Evolutionary conservation across 2,797 vertebrate genomes (phyloP).

Genomic region (Uromys caudimaculatus): DNA sequence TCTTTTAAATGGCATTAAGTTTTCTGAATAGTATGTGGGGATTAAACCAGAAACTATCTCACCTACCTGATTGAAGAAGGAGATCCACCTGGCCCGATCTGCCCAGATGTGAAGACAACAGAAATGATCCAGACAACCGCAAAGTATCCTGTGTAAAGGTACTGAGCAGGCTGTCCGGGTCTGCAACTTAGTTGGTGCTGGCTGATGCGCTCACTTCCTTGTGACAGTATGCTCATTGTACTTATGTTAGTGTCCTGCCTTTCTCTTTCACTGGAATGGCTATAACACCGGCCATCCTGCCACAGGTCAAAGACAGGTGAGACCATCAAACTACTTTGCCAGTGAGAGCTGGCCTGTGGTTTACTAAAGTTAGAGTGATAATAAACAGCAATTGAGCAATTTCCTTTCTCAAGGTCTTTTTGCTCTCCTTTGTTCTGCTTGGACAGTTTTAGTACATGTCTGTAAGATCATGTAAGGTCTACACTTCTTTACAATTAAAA

Average conservation of each 20-base stretch:
- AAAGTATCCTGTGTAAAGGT: neutral
- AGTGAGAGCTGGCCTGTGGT: neutral
- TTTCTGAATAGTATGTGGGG: neutral
- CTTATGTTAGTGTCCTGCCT: neutral
- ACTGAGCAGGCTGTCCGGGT: neutral
- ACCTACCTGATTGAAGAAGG: neutral
- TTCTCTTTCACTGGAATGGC: neutral
- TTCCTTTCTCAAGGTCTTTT: neutral
- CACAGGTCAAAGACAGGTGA: neutral
- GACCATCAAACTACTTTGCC: neutral
- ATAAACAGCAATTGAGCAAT: neutral
- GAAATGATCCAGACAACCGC: neutral
- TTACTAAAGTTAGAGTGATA: neutral
- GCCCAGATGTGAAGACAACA: neutral
- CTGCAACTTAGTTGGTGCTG: neutral
- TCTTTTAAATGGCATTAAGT: neutral
- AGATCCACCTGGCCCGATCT: neutral
- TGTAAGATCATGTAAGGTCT: neutral
- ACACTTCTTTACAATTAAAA: neutral
- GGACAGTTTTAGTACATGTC: neutral
- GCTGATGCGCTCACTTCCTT: neutral
- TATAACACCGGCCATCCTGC: neutral
- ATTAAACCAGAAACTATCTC: neutral
- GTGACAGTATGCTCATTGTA: neutral
- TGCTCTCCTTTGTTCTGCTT: neutral